These are phyloP conservation scores for Gymnoscelis rufifasciata DNA, from an alignment of 2,888 invertebrate genomes.

Conservation along the genomic window DNA sequence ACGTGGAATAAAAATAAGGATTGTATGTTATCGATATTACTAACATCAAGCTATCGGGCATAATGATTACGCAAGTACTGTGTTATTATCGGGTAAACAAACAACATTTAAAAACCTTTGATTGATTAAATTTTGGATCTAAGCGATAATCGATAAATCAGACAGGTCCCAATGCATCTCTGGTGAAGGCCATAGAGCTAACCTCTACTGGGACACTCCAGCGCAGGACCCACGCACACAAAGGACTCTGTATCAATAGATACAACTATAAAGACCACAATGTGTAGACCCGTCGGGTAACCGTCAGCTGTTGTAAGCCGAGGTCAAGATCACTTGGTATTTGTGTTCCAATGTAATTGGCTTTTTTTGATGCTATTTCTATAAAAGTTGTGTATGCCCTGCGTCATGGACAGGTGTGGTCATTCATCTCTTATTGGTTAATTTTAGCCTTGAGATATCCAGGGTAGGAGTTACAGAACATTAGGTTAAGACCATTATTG, in stretches of 20 bases:
- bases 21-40: slow-evolving; percentile 17
- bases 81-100: slow-evolving; percentile 17
- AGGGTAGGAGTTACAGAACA: too few relatives aligned
- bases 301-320: slow-evolving; percentile 39
- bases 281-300: slow-evolving; percentile 37
- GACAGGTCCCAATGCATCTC: slow-evolving; percentile 68
- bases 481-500: too few relatives aligned
- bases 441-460: neutral
- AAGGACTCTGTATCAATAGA: slow-evolving; percentile 30
- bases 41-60: slow-evolving; percentile 26
- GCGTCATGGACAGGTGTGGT: slow-evolving; percentile 39
- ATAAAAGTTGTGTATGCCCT: slow-evolving; percentile 44
- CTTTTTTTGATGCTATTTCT: slow-evolving; percentile 52
- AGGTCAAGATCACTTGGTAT: slow-evolving; percentile 60
- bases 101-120: neutral
- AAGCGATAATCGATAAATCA: slow-evolving; percentile 43
- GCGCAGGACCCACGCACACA: slow-evolving; percentile 57
- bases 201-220: slow-evolving; percentile 65
- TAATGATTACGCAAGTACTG: slow-evolving; percentile 28
- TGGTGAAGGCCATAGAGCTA: slow-evolving; percentile 74
- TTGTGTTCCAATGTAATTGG: slow-evolving; percentile 48
- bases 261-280: slow-evolving; percentile 38
- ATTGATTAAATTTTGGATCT: neutral
- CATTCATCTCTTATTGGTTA: slow-evolving; percentile 27
- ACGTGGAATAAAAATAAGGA: too few relatives aligned